Percentiles rank a stretch among this genome's conserved stretches.
phyloP scores from a whole-genome alignment of 2,113 vertebrate genomes.

The Stegastes partitus region DNA sequence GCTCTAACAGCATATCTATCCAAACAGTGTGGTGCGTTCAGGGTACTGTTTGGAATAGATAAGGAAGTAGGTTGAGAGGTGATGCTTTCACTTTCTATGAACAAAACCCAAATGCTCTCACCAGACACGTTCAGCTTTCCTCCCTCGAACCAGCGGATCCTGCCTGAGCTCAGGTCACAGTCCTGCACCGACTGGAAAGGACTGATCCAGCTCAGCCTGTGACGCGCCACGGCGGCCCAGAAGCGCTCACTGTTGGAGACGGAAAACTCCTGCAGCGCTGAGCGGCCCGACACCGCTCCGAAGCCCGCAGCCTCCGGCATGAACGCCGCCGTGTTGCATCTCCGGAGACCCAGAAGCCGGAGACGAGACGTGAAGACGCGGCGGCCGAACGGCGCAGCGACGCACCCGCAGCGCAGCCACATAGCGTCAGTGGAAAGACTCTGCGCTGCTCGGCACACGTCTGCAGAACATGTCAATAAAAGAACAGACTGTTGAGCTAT shows the following conservation, averaged over 20 bases:
- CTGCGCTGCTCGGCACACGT: not conserved
- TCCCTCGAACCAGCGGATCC: slow-evolving; percentile 74
- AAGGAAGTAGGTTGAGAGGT: not conserved
- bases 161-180: slow-evolving; percentile 78
- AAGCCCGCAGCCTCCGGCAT: slow-evolving; percentile 84
- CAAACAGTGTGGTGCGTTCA: slow-evolving; percentile 9
- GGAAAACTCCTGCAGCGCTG: slow-evolving; percentile 81
- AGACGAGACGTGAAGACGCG: not conserved
- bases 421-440: not conserved
- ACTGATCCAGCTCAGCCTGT: slow-evolving; percentile 82
- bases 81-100: slow-evolving; percentile 8
- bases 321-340: slow-evolving; percentile 73
- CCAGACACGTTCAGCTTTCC: slow-evolving; percentile 78
- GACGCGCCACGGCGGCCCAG: slow-evolving; percentile 82
- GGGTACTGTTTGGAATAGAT: not conserved
- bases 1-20: too few species aligned
- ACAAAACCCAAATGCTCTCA: slow-evolving; percentile 15
- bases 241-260: slow-evolving; percentile 79
- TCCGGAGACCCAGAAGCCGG: slow-evolving; percentile 20
- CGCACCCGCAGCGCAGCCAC: slow-evolving; percentile 42
- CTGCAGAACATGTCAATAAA: slow-evolving; percentile 3
- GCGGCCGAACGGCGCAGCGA: not conserved
- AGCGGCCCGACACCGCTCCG: slow-evolving; percentile 63
- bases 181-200: slow-evolving; percentile 82
- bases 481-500: not conserved